phyloP scores from a whole-genome alignment of 2,888 invertebrate genomes.

The Heteromyza rotundicornis region DNA sequence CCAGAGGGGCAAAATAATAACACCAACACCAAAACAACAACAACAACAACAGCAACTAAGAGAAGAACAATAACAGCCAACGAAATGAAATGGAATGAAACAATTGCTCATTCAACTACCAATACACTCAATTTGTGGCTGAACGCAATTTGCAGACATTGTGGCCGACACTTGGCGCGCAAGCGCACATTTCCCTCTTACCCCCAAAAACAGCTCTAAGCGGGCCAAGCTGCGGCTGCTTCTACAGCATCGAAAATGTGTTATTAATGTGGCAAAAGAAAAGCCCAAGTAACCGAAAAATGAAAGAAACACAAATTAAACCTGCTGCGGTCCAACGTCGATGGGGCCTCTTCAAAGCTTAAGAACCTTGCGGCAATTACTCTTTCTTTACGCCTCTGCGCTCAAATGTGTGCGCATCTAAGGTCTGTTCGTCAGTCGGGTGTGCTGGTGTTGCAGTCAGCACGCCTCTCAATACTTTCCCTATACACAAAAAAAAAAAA shows the following conservation, averaged over 20 bases:
- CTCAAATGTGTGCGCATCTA: too few relatives aligned
- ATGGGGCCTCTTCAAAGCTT: too few relatives aligned
- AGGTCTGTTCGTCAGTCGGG: too few relatives aligned
- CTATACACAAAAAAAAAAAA: not conserved
- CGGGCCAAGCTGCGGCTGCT: not conserved
- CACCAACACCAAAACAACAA: slow-evolving; percentile 25
- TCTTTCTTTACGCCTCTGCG: not conserved
- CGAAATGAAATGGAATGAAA: slow-evolving; percentile 30
- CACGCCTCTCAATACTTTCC: too few relatives aligned
- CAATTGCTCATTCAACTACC: slow-evolving; percentile 25
- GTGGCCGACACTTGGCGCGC: slow-evolving; percentile 4
- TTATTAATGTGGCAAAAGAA: slow-evolving; percentile 22
- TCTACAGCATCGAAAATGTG: slow-evolving; percentile 12
- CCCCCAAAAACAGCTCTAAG: too few relatives aligned
- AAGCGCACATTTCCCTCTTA: too few relatives aligned
- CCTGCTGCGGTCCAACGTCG: slow-evolving; percentile 19
- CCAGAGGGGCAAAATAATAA: not conserved
- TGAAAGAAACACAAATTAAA: too few relatives aligned
- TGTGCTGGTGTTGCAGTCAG: too few relatives aligned
- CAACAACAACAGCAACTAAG: slow-evolving; percentile 34
- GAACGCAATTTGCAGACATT: slow-evolving; percentile 20
- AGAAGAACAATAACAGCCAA: slow-evolving; percentile 33
- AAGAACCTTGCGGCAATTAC: slow-evolving; percentile 11
- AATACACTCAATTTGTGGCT: slow-evolving; percentile 7
- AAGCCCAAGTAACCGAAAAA: too few relatives aligned